Percentiles rank a stretch among this genome's conserved stretches.
Evolutionary conservation across 2,888 invertebrate genomes (phyloP).

Genomic region (Andrena bucephala): DNA sequence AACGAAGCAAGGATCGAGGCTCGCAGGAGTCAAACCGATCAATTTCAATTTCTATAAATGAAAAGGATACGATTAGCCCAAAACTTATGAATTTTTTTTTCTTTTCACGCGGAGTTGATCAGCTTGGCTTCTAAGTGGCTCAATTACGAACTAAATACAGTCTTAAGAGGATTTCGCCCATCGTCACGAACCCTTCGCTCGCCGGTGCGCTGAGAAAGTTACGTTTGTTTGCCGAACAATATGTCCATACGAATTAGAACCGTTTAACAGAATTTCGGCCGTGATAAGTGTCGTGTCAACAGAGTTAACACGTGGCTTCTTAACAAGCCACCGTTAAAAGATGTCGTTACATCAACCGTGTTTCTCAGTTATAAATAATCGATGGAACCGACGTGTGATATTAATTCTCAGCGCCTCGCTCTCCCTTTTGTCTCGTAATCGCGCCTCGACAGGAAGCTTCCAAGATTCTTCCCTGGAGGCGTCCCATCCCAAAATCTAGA

Average conservation of each 20-base stretch:
- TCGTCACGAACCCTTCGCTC: neutral
- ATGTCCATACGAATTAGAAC: conserved; percentile 42
- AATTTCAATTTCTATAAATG: too few species aligned
- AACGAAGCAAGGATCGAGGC: too few species aligned
- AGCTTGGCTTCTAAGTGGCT: neutral
- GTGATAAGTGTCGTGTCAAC: conserved; percentile 49
- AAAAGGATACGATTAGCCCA: too few species aligned
- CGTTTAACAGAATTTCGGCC: conserved; percentile 35
- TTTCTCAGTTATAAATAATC: neutral
- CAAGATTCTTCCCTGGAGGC: neutral
- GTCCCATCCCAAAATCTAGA: neutral
- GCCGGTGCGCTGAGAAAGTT: conserved; percentile 6
- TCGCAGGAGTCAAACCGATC: too few species aligned
- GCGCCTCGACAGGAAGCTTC: neutral
- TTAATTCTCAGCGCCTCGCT: conserved; percentile 10
- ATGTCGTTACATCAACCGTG: neutral
- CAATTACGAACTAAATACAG: neutral
- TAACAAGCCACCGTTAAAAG: conserved; percentile 33
- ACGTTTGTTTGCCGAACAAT: conserved; percentile 41
- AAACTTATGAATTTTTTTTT: too few species aligned
- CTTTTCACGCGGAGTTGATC: too few species aligned
- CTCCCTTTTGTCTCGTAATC: conserved; percentile 1
- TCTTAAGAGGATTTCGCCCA: neutral
- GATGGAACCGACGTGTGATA: conserved; percentile 1
- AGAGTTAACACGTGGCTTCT: conserved; percentile 34